Conservation (phyloP, 92 coral and sea anemone genomes). For the Metridium senile region DNA sequence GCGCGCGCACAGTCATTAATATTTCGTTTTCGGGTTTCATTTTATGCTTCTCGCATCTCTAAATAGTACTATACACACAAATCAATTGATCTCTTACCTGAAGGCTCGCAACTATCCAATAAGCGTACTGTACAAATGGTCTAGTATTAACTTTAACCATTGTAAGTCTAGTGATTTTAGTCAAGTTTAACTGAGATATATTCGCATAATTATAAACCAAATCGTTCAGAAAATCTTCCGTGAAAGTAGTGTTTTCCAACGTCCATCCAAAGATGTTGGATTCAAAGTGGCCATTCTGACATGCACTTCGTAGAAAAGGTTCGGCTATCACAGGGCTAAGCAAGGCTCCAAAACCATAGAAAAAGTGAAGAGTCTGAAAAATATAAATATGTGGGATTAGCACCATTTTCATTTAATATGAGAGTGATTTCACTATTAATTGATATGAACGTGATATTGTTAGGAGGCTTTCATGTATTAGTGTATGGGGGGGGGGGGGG, state of each 20-base stretch:
- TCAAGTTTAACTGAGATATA: constrained; percentile 29
- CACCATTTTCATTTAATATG: too few species aligned
- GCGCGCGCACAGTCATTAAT: too few species aligned
- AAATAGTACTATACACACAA: too few species aligned
- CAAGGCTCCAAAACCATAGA: constrained; percentile 96
- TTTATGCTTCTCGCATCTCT: too few species aligned
- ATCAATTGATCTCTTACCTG: too few species aligned
- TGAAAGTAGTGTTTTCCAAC: constrained; percentile 73
- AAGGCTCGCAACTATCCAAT: constrained; percentile 89
- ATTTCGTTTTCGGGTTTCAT: too few species aligned
- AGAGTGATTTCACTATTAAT: too few species aligned
- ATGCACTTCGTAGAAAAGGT: constrained; percentile 88
- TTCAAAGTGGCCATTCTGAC: constrained; percentile 80
- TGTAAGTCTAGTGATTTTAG: background rate
- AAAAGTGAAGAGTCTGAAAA: constrained; percentile 90
- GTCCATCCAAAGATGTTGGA: constrained; percentile 89
- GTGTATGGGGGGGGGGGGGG: too few species aligned
- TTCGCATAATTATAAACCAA: constrained; percentile 41
- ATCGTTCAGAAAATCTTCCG: constrained; percentile 33
- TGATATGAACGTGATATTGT: too few species aligned
- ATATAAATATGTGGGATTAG: too few species aligned
- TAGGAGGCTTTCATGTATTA: too few species aligned
- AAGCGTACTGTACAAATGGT: constrained; percentile 92
- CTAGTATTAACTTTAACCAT: constrained; percentile 30
- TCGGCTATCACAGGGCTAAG: constrained; percentile 93